phyloP scores from a whole-genome alignment of 2,113 vertebrate genomes.

The Cisticola juncidis region DNA sequence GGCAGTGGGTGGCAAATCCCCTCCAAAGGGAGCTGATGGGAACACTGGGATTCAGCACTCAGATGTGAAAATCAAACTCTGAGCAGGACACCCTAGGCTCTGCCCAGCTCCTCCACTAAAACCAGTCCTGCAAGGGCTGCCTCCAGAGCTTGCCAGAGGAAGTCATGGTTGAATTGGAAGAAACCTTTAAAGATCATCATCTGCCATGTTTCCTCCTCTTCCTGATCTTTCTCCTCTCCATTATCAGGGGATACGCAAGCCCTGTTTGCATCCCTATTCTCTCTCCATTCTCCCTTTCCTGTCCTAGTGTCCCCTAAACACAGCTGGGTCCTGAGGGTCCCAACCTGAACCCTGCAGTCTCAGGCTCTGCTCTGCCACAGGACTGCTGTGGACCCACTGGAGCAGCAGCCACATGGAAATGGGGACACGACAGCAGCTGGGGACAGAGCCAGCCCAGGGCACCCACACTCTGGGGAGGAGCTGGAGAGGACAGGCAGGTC shows the following conservation, averaged over 20 bases:
- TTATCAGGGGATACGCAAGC: not conserved
- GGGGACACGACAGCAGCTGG: not conserved
- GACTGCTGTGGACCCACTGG: not conserved
- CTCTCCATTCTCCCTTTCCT: not conserved
- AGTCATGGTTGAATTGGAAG: not conserved
- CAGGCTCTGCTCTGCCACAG: slow-evolving; percentile 36
- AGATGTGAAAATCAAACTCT: not conserved
- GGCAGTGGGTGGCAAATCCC: not conserved
- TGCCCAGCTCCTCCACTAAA: not conserved
- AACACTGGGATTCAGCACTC: not conserved
- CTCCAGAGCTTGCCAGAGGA: not conserved
- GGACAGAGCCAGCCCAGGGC: not conserved
- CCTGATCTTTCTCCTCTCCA: not conserved
- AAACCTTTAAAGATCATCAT: not conserved
- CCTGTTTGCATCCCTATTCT: not conserved
- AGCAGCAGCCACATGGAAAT: not conserved
- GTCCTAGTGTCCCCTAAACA: not conserved
- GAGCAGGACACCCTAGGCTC: not conserved
- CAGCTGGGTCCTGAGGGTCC: not conserved
- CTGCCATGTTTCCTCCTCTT: not conserved
- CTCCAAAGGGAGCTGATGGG: not conserved
- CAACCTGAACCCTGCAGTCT: not conserved
- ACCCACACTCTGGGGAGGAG: slow-evolving; percentile 5
- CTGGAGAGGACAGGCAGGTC: slow-evolving; percentile 75
- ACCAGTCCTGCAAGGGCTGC: not conserved